These are phyloP conservation scores for Rhinolophus ferrumequinum DNA, from an alignment of 2,113 vertebrate species.

Conservation along the genomic window DNA sequence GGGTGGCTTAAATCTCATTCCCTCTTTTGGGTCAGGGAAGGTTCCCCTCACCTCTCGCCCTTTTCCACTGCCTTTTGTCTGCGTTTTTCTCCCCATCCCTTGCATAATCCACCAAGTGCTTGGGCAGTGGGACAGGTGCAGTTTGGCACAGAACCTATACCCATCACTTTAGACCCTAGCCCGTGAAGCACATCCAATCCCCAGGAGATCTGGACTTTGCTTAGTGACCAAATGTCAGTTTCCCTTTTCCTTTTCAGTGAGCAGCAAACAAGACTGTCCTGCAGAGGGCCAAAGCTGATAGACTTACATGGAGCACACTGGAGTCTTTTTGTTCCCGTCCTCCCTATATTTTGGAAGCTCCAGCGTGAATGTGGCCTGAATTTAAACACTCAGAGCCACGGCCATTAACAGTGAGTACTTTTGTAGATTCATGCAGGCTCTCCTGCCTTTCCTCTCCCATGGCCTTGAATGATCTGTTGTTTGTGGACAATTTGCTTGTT, in stretches of 20 bases:
- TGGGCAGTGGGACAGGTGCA: background rate
- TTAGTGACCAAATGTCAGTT: slow-evolving; percentile 49
- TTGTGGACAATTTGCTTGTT: slow-evolving; percentile 92
- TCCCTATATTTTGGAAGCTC: slow-evolving; percentile 83
- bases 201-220: slow-evolving; percentile 39
- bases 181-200: background rate
- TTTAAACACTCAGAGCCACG: slow-evolving; percentile 83
- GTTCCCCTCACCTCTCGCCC: background rate
- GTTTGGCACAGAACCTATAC: background rate
- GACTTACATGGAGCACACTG: slow-evolving; percentile 82
- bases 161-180: background rate
- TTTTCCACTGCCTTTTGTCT: background rate
- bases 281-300: slow-evolving; percentile 68
- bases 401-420: slow-evolving; percentile 88
- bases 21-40: background rate
- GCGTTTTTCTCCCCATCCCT: background rate
- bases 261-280: slow-evolving; percentile 77
- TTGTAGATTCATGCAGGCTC: slow-evolving; percentile 88
- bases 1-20: background rate
- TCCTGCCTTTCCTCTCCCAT: slow-evolving; percentile 84
- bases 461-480: slow-evolving; percentile 90
- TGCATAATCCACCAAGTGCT: background rate
- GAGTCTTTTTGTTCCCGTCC: slow-evolving; percentile 78
- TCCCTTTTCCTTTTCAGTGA: slow-evolving; percentile 69
- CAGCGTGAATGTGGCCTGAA: slow-evolving; percentile 85